phyloP scores from a whole-genome alignment of 2,797 vertebrate species.

The Acipenser transmontanus region DNA sequence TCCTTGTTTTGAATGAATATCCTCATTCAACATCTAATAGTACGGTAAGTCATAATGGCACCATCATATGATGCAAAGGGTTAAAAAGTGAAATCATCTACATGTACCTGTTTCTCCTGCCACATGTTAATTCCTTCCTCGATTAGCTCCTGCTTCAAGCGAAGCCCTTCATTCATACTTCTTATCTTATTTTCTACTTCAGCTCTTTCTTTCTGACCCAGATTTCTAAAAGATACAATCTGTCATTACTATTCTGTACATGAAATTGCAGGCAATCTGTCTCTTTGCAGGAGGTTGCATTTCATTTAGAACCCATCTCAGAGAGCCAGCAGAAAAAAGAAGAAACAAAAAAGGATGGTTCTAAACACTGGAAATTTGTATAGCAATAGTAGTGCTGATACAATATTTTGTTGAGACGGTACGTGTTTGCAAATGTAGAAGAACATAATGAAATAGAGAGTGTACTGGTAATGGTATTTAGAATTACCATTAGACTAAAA shows the following conservation, averaged over 20 bases:
- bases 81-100: constrained; percentile 5
- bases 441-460: too few relatives aligned
- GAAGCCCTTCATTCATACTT: constrained; percentile 54
- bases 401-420: too few relatives aligned
- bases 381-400: too few relatives aligned
- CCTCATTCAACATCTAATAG: too few relatives aligned
- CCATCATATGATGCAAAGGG: neutral
- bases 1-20: too few relatives aligned
- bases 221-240: constrained; percentile 43
- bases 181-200: constrained; percentile 59
- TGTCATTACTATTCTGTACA: constrained; percentile 11
- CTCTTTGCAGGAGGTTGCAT: constrained; percentile 4
- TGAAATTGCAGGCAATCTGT: constrained; percentile 7
- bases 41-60: too few relatives aligned
- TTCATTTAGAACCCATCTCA: neutral
- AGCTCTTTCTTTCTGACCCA: constrained; percentile 53
- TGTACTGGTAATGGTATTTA: too few relatives aligned
- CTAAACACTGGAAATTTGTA: too few relatives aligned
- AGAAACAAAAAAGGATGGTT: neutral
- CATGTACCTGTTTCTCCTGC: constrained; percentile 58
- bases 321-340: neutral
- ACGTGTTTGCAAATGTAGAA: too few relatives aligned
- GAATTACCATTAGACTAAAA: too few relatives aligned
- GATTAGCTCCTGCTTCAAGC: constrained; percentile 56
- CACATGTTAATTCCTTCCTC: constrained; percentile 58